These are phyloP conservation scores for Delichon dasypus DNA, from an alignment of 2,797 vertebrate species.

Conservation along the genomic window DNA sequence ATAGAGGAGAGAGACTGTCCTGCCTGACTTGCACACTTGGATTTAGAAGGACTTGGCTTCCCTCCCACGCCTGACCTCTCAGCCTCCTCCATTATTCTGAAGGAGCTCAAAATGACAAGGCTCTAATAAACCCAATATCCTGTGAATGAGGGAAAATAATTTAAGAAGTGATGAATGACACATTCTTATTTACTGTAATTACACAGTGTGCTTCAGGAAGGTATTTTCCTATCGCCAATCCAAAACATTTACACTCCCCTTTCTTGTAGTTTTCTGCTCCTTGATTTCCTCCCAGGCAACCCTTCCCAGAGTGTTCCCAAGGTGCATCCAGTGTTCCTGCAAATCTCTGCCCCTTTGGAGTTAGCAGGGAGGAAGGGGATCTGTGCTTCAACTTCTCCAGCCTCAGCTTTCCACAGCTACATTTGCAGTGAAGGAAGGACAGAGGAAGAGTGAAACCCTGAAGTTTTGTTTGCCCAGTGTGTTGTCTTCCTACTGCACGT, in stretches of 20 bases:
- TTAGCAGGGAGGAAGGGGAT: neutral
- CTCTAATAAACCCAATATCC: neutral
- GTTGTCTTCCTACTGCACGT: neutral
- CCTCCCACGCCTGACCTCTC: neutral
- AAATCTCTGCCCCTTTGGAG: neutral
- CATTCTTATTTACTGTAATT: slow-evolving; percentile 17
- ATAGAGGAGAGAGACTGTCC: neutral
- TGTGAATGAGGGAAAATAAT: neutral
- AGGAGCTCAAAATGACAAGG: neutral
- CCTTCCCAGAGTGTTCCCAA: neutral
- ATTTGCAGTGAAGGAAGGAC: neutral
- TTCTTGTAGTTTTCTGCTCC: neutral
- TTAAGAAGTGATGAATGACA: slow-evolving; percentile 32
- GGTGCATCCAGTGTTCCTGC: neutral
- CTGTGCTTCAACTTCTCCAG: neutral
- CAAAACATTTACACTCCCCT: neutral
- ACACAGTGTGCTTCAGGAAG: neutral
- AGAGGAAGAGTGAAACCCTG: neutral
- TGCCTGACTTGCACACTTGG: neutral
- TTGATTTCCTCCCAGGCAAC: neutral
- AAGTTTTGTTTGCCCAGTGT: neutral
- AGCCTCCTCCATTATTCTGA: neutral
- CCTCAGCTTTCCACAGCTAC: neutral
- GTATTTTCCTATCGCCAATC: neutral
- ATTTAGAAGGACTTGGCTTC: neutral